These are phyloP conservation scores for Lasioglossum leucozonium DNA, from an alignment of 2,888 invertebrate species.

Conservation along the genomic window DNA sequence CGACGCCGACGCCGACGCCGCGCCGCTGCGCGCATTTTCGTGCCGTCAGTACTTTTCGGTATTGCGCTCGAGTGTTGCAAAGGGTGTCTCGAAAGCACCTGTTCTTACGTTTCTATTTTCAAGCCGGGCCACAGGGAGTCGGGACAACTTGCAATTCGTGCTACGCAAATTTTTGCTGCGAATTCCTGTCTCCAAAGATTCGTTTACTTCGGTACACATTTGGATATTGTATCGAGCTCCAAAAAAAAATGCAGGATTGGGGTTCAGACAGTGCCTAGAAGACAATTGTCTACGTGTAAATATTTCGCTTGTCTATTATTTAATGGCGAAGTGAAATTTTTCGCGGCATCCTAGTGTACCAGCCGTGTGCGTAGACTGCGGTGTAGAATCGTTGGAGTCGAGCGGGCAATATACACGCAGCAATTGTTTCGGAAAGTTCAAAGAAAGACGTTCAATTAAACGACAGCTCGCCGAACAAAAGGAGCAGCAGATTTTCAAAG, in stretches of 20 bases:
- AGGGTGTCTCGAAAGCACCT: constrained; percentile 65
- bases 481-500: constrained; percentile 30
- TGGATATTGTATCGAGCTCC: background rate
- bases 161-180: background rate
- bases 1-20: constrained; percentile 55
- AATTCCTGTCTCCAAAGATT: background rate
- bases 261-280: no score
- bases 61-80: constrained; percentile 66
- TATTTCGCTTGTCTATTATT: no score
- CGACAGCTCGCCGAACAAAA: constrained; percentile 5
- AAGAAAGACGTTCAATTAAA: constrained; percentile 13
- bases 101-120: background rate
- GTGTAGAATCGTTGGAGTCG: background rate
- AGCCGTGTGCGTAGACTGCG: background rate
- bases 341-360: no score
- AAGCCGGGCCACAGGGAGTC: background rate
- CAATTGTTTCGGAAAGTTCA: constrained; percentile 10
- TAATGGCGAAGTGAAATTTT: no score
- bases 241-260: no score
- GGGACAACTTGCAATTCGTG: background rate
- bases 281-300: no score
- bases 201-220: background rate
- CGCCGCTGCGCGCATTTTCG: constrained; percentile 53
- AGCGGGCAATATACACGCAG: background rate
- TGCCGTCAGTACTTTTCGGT: constrained; percentile 74